Conservation (phyloP, 2,888 invertebrate species). For the Pyrrhosoma nymphula region DNA sequence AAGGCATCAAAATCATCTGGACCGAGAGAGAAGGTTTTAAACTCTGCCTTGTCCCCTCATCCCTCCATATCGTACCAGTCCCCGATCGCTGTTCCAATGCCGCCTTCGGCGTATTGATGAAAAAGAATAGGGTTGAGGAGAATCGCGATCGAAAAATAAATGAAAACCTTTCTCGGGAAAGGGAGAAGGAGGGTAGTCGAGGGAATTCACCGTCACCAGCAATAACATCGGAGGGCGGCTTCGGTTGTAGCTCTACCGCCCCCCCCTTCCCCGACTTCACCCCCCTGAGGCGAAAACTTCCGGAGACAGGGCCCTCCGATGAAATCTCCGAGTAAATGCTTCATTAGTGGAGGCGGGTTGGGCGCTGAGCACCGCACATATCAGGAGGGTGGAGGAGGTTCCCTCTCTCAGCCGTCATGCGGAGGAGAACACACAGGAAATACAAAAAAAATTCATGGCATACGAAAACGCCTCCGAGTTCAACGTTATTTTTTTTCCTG, state of each 20-base stretch:
- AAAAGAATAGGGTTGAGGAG: neutral
- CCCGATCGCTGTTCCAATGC: neutral
- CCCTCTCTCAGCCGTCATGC: too few relatives aligned
- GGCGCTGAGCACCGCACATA: neutral
- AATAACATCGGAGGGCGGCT: too few relatives aligned
- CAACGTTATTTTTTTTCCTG: neutral
- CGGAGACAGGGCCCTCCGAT: neutral
- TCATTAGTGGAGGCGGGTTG: neutral
- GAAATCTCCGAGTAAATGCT: neutral
- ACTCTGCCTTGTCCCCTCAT: too few relatives aligned
- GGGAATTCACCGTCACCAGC: too few relatives aligned
- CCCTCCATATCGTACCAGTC: too few relatives aligned
- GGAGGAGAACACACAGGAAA: neutral
- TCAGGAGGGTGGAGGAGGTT: too few relatives aligned
- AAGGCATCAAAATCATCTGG: too few relatives aligned
- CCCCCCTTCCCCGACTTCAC: neutral
- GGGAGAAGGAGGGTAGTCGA: too few relatives aligned
- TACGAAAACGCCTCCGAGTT: neutral
- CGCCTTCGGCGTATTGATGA: neutral
- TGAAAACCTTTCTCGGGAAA: neutral
- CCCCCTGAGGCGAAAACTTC: neutral
- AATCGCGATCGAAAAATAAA: neutral
- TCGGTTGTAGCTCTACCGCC: too few relatives aligned
- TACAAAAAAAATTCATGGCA: neutral
- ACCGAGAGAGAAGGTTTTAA: too few relatives aligned